Conservation (phyloP, 2,797 vertebrate genomes). For the Poeciliopsis turneri region DNA sequence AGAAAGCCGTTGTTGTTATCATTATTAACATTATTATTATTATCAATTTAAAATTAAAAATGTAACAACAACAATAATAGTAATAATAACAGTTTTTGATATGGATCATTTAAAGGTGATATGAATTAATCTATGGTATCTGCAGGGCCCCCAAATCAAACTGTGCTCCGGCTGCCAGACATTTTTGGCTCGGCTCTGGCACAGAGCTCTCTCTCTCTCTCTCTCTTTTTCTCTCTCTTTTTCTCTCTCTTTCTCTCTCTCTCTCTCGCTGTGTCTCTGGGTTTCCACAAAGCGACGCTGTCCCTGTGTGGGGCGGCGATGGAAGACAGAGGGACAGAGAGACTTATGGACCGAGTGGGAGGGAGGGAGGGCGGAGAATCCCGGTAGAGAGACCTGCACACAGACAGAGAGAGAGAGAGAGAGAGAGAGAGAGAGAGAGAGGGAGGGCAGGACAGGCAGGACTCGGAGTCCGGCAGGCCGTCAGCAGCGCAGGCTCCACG, state of each 20-base stretch:
- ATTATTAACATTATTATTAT: not conserved
- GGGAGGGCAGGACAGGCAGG: constrained; percentile 3
- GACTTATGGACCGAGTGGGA: constrained; percentile 8
- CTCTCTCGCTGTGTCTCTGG: no score
- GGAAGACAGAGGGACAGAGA: constrained; percentile 16
- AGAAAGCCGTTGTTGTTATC: not conserved
- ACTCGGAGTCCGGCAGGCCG: constrained; percentile 30
- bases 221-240: no score
- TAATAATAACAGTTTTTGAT: not conserved
- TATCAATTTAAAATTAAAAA: not conserved
- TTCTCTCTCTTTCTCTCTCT: no score
- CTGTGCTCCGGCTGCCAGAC: not conserved
- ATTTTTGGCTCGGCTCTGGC: not conserved
- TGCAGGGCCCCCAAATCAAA: not conserved
- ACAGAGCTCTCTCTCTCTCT: not conserved
- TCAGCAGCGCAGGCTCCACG: not conserved
- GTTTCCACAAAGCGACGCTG: constrained; percentile 8
- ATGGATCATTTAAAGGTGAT: not conserved
- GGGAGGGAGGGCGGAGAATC: constrained; percentile 21
- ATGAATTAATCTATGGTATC: not conserved
- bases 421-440: constrained; percentile 4
- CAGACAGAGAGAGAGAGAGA: not conserved
- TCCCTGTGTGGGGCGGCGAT: constrained; percentile 20
- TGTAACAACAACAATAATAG: not conserved
- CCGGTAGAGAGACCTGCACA: constrained; percentile 6